Base-by-base conservation (phyloP, 2,797 vertebrate species). In the Dermochelys coriacea region DNA sequence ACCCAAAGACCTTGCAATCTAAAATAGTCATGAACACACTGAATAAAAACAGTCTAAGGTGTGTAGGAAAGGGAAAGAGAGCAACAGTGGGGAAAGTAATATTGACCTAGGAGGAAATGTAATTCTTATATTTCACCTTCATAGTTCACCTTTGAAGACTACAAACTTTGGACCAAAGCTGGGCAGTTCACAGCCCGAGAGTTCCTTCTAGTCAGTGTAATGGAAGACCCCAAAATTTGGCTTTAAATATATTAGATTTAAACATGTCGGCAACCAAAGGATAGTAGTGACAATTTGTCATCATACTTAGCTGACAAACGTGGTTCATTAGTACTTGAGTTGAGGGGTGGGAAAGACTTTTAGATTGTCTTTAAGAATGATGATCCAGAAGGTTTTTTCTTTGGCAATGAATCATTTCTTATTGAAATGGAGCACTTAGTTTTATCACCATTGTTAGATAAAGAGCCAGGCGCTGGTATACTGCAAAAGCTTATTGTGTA, bases 401-500 rank as follows among this genome's bases (percentile, higher is more conserved):
- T 12, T 45, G 0, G 0, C 61, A 3, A 49, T 51, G 75, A 2
- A 49, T 12, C 49, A 81, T 2, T 1, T 71, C 78, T 84, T 14
- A 47, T 54, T 90, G 90, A 41, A 80, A 87, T 57, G 57, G 14
- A 37, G 71, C 9, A 18, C 82, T 86, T 89, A 31, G 31, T 85
- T 29, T 59, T 54, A 41, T 88, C 18, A 0, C 75, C 2, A 0
- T 57, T 94, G 81, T 47, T 81, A 2, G 51, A 4, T 64, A 92
- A 51, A 59, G 8, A 55, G 51, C 54, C 82, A 11, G 90, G 0
- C 61, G 83, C 29, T 71, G 8, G 55, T 1, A 80, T 47, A 77
- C 71, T 89, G 89, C 88, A 93, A 55, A 41, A 83, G 87, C 50
- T 71, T 47, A 11, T 1, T 85, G 95, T 79, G n/a, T 50, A 4